Evolutionary conservation across 2,888 invertebrate genomes (phyloP).

Genomic region (Tromatobia lineatoria): DNA sequence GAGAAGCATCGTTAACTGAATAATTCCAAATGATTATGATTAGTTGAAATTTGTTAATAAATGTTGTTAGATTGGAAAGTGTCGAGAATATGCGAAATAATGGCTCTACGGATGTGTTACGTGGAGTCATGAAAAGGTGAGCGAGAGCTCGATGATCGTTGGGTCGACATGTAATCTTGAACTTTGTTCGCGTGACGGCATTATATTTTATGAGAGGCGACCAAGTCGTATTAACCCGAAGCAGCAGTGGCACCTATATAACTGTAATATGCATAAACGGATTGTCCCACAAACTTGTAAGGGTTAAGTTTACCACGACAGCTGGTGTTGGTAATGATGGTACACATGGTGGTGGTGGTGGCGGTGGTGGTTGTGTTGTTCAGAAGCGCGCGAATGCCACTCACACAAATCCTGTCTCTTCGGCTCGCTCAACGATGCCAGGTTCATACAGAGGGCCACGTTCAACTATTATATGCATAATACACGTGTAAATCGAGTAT

Average conservation of each 20-base stretch:
- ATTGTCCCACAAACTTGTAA: slow-evolving; percentile 85
- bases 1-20: not conserved
- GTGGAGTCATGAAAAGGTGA: slow-evolving; percentile 6
- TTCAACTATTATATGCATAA: slow-evolving; percentile 46
- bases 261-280: slow-evolving; percentile 84
- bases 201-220: slow-evolving; percentile 82
- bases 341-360: slow-evolving; percentile 7
- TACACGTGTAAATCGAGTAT: slow-evolving; percentile 17
- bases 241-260: slow-evolving; percentile 76
- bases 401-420: slow-evolving; percentile 32
- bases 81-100: slow-evolving; percentile 22
- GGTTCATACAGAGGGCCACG: slow-evolving; percentile 11
- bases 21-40: not conserved
- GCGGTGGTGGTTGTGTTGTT: slow-evolving; percentile 14
- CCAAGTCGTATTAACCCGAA: slow-evolving; percentile 82
- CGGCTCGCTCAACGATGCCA: slow-evolving; percentile 13
- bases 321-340: slow-evolving; percentile 68
- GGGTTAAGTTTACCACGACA: slow-evolving; percentile 84
- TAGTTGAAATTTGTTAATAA: no score
- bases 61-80: not conserved
- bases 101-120: slow-evolving; percentile 47
- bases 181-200: slow-evolving; percentile 80
- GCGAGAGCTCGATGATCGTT: slow-evolving; percentile 51
- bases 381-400: slow-evolving; percentile 4
- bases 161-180: slow-evolving; percentile 79